Evolutionary conservation across 2,113 vertebrate species (phyloP), one percentile per base, ranked within the genome.

Genomic region (Macrotis lagotis): DNA sequence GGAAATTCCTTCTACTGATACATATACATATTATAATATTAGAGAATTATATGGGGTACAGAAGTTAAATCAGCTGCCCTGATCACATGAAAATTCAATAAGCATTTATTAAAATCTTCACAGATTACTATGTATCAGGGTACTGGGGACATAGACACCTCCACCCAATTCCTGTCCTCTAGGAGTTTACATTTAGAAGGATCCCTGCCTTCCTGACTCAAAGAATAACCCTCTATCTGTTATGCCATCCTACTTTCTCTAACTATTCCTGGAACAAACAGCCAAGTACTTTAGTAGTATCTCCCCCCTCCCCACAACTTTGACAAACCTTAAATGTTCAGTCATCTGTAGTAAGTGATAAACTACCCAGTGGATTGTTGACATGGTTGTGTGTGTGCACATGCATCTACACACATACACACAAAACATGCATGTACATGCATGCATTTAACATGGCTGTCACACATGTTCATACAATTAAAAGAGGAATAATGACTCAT

Each of bases 401-500:
- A 8, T 94, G 93, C 92, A 25, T 2, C 47, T 90, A 24, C 31
- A 91, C 92, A 95, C 96, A 96, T 95, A 92, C 97, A 98, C 51
- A 55, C 8, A 26, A 3, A 55, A 25, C 25, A 25, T 25, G 25
- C 97, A 97, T 96, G 96, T 94, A 94, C 97, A 96, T n/a, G 49
- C 96, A 97, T 97, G 96, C 92, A 91, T 95, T 94, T 25, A 1
- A 97, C 94, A 96, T 52, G 93, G 92, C 97, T 97, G 95, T 93
- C 97, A 98, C 98, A 98, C 98, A 97, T 98, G 97, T 97, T 98
- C 97, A 98, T 98, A 98, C 98, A 98, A 97, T 98, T 98, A 97
- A 97, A 98, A 98, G 98, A 97, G 97, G 97, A 98, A 98, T 98
- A 98, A 98, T 98, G 98, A 98, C 98, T 98, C 98, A 99, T 99